Evolutionary conservation across 2,113 vertebrate genomes (phyloP).

Genomic region (Echinops telfairi): DNA sequence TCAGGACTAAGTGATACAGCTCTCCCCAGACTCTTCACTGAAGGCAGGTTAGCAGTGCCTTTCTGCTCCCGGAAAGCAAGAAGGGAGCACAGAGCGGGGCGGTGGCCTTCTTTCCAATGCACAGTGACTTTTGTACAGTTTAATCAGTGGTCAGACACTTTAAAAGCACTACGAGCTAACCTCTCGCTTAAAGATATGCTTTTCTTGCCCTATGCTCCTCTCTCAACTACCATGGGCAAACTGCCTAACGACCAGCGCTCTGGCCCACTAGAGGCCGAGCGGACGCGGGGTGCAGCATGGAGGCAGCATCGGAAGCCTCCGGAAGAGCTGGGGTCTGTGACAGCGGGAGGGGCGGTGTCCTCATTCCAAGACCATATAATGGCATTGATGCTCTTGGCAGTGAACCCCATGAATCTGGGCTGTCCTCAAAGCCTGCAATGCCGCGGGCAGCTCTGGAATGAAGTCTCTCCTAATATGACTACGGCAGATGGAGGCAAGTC

Average conservation of each 20-base stretch:
- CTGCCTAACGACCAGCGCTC: slow-evolving; percentile 64
- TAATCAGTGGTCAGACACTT: slow-evolving; percentile 37
- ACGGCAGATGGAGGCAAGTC: neutral
- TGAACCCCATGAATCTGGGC: slow-evolving; percentile 63
- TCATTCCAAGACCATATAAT: slow-evolving; percentile 69
- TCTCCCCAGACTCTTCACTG: neutral
- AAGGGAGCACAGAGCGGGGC: neutral
- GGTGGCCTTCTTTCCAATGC: neutral
- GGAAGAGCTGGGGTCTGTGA: slow-evolving; percentile 54
- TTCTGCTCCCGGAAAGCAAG: slow-evolving; percentile 10
- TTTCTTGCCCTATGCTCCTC: slow-evolving; percentile 8
- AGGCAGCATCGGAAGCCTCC: slow-evolving; percentile 59
- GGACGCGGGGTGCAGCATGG: slow-evolving; percentile 59
- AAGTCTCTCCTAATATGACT: slow-evolving; percentile 18
- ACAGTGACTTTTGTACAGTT: neutral
- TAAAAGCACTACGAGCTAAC: slow-evolving; percentile 65
- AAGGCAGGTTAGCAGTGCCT: neutral
- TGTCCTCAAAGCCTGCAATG: slow-evolving; percentile 49
- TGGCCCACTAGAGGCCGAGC: slow-evolving; percentile 53
- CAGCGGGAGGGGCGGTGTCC: neutral
- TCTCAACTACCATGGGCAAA: slow-evolving; percentile 32
- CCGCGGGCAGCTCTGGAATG: slow-evolving; percentile 51
- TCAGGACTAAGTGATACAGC: neutral
- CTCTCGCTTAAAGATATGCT: slow-evolving; percentile 56
- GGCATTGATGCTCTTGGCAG: slow-evolving; percentile 54